These are phyloP conservation scores for Caenorhabditis afra DNA, from an alignment of 2,888 invertebrate species.

Conservation along the genomic window DNA sequence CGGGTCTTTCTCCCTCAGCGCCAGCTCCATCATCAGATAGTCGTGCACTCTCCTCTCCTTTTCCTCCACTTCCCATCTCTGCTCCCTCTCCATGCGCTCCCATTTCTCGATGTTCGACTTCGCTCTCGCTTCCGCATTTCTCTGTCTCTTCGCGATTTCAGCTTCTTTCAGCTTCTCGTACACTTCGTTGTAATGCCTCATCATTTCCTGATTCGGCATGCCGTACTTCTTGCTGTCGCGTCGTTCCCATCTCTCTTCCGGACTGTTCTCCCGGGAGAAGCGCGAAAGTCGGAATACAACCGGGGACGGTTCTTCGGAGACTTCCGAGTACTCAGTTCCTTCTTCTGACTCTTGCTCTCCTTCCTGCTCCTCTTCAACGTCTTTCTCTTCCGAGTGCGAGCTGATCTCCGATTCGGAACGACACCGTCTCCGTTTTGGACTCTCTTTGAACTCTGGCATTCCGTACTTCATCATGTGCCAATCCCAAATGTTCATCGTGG, in stretches of 20 bases:
- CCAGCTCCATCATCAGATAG: conserved; percentile 11
- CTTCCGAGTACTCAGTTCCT: background rate
- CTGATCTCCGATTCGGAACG: background rate
- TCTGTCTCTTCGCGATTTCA: background rate
- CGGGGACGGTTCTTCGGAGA: too few species aligned
- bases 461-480: conserved; percentile 15
- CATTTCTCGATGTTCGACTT: background rate
- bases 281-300: too few species aligned
- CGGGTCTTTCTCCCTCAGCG: background rate
- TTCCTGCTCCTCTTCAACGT: too few species aligned
- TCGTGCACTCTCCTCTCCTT: conserved; percentile 27
- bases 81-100: conserved; percentile 5
- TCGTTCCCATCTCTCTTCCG: background rate
- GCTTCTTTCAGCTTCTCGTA: conserved; percentile 1
- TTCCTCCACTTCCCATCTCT: conserved; percentile 17
- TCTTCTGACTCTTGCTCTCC: background rate
- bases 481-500: conserved; percentile 6
- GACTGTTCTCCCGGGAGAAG: background rate
- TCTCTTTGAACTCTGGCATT: background rate
- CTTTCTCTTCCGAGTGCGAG: background rate
- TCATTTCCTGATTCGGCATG: background rate
- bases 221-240: background rate
- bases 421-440: too few species aligned
- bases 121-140: conserved; percentile 10
- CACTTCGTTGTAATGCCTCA: conserved; percentile 9